These are phyloP conservation scores for Drosophila obscura DNA, from an alignment of 1,140 invertebrate genomes.

Conservation along the genomic window DNA sequence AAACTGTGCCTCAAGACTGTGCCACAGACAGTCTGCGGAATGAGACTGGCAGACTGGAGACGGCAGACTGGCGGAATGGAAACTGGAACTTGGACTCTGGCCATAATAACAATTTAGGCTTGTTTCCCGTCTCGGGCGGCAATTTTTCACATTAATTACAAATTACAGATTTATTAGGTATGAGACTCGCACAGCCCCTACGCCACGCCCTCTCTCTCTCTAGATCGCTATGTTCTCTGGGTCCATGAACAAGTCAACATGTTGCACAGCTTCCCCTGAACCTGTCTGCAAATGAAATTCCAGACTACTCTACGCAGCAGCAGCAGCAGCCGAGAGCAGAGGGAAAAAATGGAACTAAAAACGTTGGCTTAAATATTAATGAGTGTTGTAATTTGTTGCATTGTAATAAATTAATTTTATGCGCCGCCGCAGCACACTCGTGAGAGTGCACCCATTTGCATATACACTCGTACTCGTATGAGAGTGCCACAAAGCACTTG, in stretches of 20 bases:
- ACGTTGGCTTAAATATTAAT: conserved; percentile 78
- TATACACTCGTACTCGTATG: conserved; percentile 25
- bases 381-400: conserved; percentile 80
- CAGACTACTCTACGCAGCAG: conserved; percentile 35
- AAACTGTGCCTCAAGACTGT: conserved; percentile 7
- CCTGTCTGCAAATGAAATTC: conserved; percentile 51
- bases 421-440: conserved; percentile 58
- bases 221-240: not conserved
- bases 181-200: conserved; percentile 51
- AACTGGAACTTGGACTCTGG: conserved; percentile 59
- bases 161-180: conserved; percentile 83
- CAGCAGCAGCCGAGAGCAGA: not conserved
- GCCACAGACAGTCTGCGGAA: too few species aligned
- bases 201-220: conserved; percentile 33
- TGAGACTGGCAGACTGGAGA: too few species aligned
- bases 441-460: conserved; percentile 67
- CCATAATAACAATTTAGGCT: conserved; percentile 82
- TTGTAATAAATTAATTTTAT: conserved; percentile 82
- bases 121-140: conserved; percentile 72
- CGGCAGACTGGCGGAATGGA: conserved; percentile 5
- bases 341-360: conserved; percentile 3
- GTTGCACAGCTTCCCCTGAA: conserved; percentile 48
- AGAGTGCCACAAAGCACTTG: conserved; percentile 59
- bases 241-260: conserved; percentile 32
- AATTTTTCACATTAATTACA: conserved; percentile 83